Evolutionary conservation across 1,140 invertebrate species (phyloP).

Genomic region (Anthonomus grandis): DNA sequence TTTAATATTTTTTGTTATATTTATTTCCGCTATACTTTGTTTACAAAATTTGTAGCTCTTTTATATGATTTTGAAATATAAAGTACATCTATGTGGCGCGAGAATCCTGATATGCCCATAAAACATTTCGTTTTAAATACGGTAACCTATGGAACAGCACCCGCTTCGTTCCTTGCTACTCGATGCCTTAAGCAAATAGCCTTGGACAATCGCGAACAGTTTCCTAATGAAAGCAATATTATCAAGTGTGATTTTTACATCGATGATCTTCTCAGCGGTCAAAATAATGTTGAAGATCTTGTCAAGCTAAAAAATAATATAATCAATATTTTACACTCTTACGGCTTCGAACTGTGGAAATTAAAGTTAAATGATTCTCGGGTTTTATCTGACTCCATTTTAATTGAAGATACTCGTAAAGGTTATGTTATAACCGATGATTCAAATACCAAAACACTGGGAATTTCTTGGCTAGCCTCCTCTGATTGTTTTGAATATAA

Average conservation of each 20-base stretch:
- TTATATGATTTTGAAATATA: slow-evolving; percentile 38
- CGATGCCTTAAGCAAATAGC: slow-evolving; percentile 32
- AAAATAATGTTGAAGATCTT: background rate
- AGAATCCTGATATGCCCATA: slow-evolving; percentile 25
- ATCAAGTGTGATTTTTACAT: slow-evolving; percentile 49
- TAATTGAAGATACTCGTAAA: background rate
- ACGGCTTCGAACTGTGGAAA: slow-evolving; percentile 5
- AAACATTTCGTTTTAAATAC: slow-evolving; percentile 36
- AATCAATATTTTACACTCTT: slow-evolving; percentile 6
- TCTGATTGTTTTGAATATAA: no score
- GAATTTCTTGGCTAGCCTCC: slow-evolving; percentile 37
- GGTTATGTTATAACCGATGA: slow-evolving; percentile 7
- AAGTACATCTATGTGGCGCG: slow-evolving; percentile 47
- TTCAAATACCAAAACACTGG: slow-evolving; percentile 34
- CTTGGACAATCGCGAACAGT: slow-evolving; percentile 9
- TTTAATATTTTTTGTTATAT: no score
- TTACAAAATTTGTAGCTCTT: no score
- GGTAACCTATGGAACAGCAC: slow-evolving; percentile 37
- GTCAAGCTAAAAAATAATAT: slow-evolving; percentile 18
- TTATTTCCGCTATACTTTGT: no score
- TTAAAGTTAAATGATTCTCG: background rate
- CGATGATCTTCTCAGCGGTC: slow-evolving; percentile 49
- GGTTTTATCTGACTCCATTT: background rate
- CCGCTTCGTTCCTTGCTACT: slow-evolving; percentile 39
- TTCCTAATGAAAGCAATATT: slow-evolving; percentile 29